Conservation (phyloP, 2,797 vertebrate species). For the Chrosomus eos region DNA sequence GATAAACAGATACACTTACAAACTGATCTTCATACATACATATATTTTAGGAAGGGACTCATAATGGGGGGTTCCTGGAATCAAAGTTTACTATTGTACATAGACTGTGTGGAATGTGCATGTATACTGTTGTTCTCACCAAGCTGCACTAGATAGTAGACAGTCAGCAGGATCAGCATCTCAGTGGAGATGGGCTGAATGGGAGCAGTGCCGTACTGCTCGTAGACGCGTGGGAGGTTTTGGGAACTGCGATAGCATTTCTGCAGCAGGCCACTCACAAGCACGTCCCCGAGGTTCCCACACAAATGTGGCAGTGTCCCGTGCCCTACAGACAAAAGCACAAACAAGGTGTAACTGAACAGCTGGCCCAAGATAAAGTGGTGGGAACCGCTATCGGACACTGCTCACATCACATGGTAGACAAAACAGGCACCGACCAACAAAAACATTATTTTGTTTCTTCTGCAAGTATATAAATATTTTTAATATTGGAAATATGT, state of each 20-base stretch:
- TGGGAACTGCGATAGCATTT: conserved; percentile 93
- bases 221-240: conserved; percentile 88
- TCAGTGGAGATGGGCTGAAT: conserved; percentile 92
- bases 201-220: conserved; percentile 85
- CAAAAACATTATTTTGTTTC: not conserved
- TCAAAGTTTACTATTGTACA: not conserved
- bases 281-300: conserved; percentile 89
- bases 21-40: not conserved
- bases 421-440: not conserved
- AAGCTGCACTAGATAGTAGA: conserved; percentile 97
- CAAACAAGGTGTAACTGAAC: not conserved
- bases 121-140: conserved; percentile 77
- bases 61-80: not conserved
- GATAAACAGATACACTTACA: conserved; percentile 14
- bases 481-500: not conserved
- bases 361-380: conserved; percentile 26
- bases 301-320: conserved; percentile 91
- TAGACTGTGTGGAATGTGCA: not conserved
- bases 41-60: not conserved
- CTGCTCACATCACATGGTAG: not conserved
- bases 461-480: not conserved
- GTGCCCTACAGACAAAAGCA: conserved; percentile 80
- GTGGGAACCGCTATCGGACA: conserved; percentile 13
- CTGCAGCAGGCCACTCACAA: conserved; percentile 89
- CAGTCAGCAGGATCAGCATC: conserved; percentile 95